Percentiles rank a stretch among this genome's conserved stretches.
phyloP scores from a whole-genome alignment of 2,888 invertebrate species.

The Tetrapedia diversipes region DNA sequence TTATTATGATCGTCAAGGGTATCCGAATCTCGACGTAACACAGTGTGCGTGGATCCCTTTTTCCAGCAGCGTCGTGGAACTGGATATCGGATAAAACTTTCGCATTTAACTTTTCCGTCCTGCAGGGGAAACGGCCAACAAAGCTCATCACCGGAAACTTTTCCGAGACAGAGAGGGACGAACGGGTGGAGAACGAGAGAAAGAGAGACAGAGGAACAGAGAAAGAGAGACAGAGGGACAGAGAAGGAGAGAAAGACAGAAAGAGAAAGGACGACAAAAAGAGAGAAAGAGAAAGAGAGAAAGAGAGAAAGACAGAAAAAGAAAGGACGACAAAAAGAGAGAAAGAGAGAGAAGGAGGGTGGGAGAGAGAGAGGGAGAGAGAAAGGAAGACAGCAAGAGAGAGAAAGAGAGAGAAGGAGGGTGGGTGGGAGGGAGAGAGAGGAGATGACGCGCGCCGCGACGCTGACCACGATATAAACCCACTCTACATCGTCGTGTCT shows the following conservation, averaged over 20 bases:
- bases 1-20: constrained; percentile 41
- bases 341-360: too few species aligned
- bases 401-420: constrained; percentile 76
- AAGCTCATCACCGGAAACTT: constrained; percentile 82
- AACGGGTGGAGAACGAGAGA: constrained; percentile 50
- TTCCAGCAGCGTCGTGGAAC: constrained; percentile 70
- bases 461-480: constrained; percentile 59
- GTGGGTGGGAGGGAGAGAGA: constrained; percentile 48
- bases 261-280: too few species aligned
- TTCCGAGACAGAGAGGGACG: constrained; percentile 78
- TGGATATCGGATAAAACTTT: constrained; percentile 81
- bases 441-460: constrained; percentile 65
- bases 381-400: too few species aligned
- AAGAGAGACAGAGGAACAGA: too few species aligned
- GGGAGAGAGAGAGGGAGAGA: too few species aligned
- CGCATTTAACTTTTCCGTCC: constrained; percentile 82
- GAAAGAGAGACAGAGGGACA: too few species aligned
- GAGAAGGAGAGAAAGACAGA: too few species aligned
- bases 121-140: constrained; percentile 80
- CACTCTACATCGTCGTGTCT: constrained; percentile 21
- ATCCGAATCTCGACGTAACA: constrained; percentile 54
- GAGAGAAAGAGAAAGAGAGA: too few species aligned
- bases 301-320: too few species aligned
- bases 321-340: too few species aligned
- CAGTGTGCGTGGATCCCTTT: constrained; percentile 71